Base-by-base conservation (phyloP, 2,113 vertebrate genomes). In the Myocastor coypus region DNA sequence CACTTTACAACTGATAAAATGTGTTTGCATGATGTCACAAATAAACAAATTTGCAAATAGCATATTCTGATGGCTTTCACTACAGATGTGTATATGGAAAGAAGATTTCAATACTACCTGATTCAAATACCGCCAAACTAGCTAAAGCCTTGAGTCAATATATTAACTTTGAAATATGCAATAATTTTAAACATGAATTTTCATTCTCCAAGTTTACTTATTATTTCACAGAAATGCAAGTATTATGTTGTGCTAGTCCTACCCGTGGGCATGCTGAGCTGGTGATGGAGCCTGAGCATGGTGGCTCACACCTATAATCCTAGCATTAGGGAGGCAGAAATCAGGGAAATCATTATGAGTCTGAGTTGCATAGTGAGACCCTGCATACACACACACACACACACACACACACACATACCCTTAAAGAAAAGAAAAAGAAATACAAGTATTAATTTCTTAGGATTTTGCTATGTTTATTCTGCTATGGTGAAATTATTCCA, bases 51-150 rank as follows among this genome's bases (percentile, higher is more conserved):
- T 10, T 9, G 46, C 13, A 80, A 13, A 68, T 12, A 57, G 1
- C 7, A 24, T 82, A 46, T 78, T 89, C 13, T 63, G 1, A 8
- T 59, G 50, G 19, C 2, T 59, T 40, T 96, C 66, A 63, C 52
- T 82, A 24, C 63, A 40, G 73, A 57, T 59, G 24, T 88, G 40
- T 63, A 50, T 28, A 52, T 66, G 40, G 34, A 88, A 5, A 66
- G n/a, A 52, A 22, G 10, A 89, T 73, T 94, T 95, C 57, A 95
- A 87, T 59, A 80, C 9, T 11, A 20, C 42, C 42, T 34, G 81
- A 61, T 92, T 84, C 14, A 95, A 93, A 94, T 32, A 86, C 14
- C 86, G 13, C 59, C 82, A 86, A 92, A 16, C 20, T 28, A 30
- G 30, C 30, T 73, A 30, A 86, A 46, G 46, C 34, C 68, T 37